phyloP scores from a whole-genome alignment of 2,888 invertebrate species.

The Spodoptera exigua region DNA sequence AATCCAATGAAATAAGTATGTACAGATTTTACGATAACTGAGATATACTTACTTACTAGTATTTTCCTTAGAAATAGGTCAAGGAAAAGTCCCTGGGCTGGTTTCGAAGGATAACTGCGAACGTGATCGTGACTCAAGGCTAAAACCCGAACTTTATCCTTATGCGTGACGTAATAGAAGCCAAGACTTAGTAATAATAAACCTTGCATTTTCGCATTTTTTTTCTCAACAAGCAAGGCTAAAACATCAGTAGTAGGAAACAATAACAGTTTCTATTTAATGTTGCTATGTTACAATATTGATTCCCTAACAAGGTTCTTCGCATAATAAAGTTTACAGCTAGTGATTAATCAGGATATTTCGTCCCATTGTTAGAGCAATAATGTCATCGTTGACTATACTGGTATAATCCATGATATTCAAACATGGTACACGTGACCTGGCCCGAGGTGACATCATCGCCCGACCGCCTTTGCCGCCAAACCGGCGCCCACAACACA shows the following conservation, averaged over 20 bases:
- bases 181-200: slow-evolving; percentile 17
- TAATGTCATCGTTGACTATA: slow-evolving; percentile 50
- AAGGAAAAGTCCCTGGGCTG: slow-evolving; percentile 69
- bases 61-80: slow-evolving; percentile 63
- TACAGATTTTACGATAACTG: slow-evolving; percentile 32
- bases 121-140: slow-evolving; percentile 56
- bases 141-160: slow-evolving; percentile 49
- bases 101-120: slow-evolving; percentile 53
- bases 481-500: slow-evolving; percentile 62
- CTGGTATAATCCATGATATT: slow-evolving; percentile 58
- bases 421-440: slow-evolving; percentile 61
- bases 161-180: slow-evolving; percentile 38
- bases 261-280: no score
- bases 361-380: slow-evolving; percentile 43
- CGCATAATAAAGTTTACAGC: slow-evolving; percentile 38
- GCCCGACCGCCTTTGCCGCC: slow-evolving; percentile 58
- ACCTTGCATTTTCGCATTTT: slow-evolving; percentile 23
- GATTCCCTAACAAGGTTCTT: slow-evolving; percentile 23
- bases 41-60: slow-evolving; percentile 33
- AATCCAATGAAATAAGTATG: slow-evolving; percentile 37
- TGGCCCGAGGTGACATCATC: slow-evolving; percentile 67
- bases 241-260: neutral
- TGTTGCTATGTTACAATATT: slow-evolving; percentile 8
- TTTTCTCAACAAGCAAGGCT: neutral
- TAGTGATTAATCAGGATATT: slow-evolving; percentile 36